Evolutionary conservation across 2,888 invertebrate species (phyloP), one percentile per base, ranked within the genome.

Genomic region (Synergus itoensis): DNA sequence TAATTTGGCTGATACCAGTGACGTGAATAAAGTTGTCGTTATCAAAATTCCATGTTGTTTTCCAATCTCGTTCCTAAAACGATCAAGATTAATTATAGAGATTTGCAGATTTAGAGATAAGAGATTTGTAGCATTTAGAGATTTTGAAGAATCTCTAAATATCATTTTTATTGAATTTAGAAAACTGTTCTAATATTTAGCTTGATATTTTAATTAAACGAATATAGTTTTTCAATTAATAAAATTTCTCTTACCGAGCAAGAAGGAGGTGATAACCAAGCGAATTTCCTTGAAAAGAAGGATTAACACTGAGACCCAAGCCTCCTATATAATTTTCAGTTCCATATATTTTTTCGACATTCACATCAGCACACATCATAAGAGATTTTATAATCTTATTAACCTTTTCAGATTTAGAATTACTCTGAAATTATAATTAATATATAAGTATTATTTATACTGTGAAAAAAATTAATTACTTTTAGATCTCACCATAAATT

Each of bases 221-320:
- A 36, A 36, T 36, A 7, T 0, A 36, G 36, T 36, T 36, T 7
- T 36, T 36, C 5, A 5, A 0, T 7, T 36, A 36, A 36, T 36
- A 53, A 53, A n/a, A 53, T n/a, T n/a, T 53, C 14, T 83, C 14
- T 84, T 77, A 88, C 87, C 93, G 85, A 14, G 88, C 85, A 75
- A 82, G 62, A 12, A 90, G 84, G 41, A 91, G 81, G 43, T 86
- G 78, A n/a, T 85, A 81, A 21, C 88, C 91, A 14, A 91, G 81
- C 36, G 89, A 89, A 81, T 92, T 89, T 14, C 92, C 92, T 45
- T 92, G 87, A 80, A 87, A 92, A 63, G 83, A 78, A 0, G 89
- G 90, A 75, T 87, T 76, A 21, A 91, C 91, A 73, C 89, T 88
- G 79, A 92, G 84, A 11, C 92, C 92, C 77, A 91, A 78, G 12